These are phyloP conservation scores for Colletes latitarsis DNA, from an alignment of 1,140 invertebrate species.

Conservation along the genomic window DNA sequence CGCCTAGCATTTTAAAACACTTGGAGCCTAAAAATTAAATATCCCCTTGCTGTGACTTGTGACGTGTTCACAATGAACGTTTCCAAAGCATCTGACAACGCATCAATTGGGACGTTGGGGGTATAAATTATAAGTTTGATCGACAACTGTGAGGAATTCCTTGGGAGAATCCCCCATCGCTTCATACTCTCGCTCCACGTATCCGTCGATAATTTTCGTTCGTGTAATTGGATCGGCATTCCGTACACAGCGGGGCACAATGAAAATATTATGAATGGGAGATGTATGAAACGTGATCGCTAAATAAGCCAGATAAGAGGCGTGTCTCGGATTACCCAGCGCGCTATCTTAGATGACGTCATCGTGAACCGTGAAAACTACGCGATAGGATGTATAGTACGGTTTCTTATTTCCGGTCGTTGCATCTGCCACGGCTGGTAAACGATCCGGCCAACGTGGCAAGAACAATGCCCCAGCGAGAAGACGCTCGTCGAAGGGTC, in stretches of 20 bases:
- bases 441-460: constrained; percentile 5
- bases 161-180: background rate
- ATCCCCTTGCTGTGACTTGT: no score
- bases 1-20: no score
- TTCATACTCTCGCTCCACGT: background rate
- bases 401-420: constrained; percentile 56
- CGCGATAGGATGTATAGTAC: constrained; percentile 42
- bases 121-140: no score
- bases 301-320: constrained; percentile 57
- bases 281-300: constrained; percentile 55
- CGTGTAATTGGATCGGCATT: constrained; percentile 54
- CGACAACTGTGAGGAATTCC: background rate
- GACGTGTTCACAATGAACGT: no score
- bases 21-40: no score
- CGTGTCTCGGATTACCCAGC: constrained; percentile 46
- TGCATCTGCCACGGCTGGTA: constrained; percentile 21
- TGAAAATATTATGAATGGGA: constrained; percentile 65
- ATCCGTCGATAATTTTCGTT: constrained; percentile 26
- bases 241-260: constrained; percentile 23
- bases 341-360: constrained; percentile 52
- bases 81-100: no score
- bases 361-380: constrained; percentile 44
- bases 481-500: background rate
- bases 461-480: background rate
- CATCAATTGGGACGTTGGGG: no score